These are phyloP conservation scores for Raphicerus campestris DNA, from an alignment of 2,113 vertebrate genomes.

Conservation along the genomic window DNA sequence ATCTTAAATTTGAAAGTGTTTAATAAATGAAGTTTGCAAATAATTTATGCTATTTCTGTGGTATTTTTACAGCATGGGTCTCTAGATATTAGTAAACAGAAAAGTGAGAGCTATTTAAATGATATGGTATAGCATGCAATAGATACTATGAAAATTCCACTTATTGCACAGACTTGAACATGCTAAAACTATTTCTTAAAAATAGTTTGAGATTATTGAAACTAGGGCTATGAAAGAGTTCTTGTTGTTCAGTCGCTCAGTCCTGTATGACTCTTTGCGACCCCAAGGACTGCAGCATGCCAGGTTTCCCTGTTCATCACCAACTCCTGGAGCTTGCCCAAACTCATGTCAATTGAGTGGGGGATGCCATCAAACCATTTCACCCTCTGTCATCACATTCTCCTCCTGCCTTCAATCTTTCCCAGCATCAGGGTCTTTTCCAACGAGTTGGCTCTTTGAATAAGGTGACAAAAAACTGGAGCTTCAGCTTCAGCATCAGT, in stretches of 20 bases:
- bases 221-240: not conserved
- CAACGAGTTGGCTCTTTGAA: rapidly evolving
- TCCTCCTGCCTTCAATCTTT: not conserved
- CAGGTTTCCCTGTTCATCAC: not conserved
- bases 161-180: not conserved
- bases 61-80: not conserved
- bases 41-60: not conserved
- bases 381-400: not conserved
- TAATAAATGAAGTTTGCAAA: not conserved
- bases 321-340: not conserved
- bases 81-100: not conserved
- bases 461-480: not conserved
- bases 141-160: not conserved
- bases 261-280: not conserved
- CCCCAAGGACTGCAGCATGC: not conserved
- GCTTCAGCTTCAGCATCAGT: not conserved
- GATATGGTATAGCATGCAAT: not conserved
- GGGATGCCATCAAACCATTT: not conserved
- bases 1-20: not conserved
- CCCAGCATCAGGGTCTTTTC: not conserved
- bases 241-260: not conserved
- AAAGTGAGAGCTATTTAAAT: not conserved
- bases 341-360: not conserved
- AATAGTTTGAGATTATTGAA: not conserved
- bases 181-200: not conserved